A percentile compares a stretch with the other conserved stretches of the same genome.
Conservation (phyloP, 2,113 vertebrate species). For the Marmota flaviventris region DNA sequence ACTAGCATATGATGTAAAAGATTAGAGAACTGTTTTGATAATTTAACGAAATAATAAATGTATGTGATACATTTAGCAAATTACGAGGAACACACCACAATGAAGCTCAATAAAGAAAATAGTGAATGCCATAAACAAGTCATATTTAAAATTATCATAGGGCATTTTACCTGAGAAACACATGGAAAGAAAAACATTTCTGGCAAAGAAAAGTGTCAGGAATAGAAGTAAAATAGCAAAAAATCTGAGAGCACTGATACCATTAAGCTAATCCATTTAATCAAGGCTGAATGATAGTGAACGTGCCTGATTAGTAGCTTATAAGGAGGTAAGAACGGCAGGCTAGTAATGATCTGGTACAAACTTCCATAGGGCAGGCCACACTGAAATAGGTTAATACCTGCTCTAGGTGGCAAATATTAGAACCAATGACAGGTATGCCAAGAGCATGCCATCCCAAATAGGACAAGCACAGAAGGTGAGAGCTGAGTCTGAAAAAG, state of each 20-base stretch:
- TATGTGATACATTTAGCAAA: not conserved
- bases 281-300: not conserved
- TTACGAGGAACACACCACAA: not conserved
- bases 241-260: not conserved
- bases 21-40: not conserved
- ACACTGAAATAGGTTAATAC: not conserved
- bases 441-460: not conserved
- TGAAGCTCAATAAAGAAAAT: not conserved
- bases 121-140: not conserved
- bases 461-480: too few relatives aligned
- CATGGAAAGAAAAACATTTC: not conserved
- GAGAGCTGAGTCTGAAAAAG: not conserved
- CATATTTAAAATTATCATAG: not conserved
- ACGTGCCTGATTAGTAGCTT: not conserved
- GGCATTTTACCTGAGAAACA: not conserved
- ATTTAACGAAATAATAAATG: slow-evolving; percentile 20
- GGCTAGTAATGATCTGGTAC: too few relatives aligned
- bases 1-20: not conserved
- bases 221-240: not conserved
- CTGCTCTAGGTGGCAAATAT: not conserved
- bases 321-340: not conserved
- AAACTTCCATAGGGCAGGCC: not conserved
- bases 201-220: not conserved
- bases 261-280: not conserved
- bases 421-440: not conserved